Base-by-base conservation (phyloP, 1,140 invertebrate genomes). In the Brachionus rotundiformis region DNA sequence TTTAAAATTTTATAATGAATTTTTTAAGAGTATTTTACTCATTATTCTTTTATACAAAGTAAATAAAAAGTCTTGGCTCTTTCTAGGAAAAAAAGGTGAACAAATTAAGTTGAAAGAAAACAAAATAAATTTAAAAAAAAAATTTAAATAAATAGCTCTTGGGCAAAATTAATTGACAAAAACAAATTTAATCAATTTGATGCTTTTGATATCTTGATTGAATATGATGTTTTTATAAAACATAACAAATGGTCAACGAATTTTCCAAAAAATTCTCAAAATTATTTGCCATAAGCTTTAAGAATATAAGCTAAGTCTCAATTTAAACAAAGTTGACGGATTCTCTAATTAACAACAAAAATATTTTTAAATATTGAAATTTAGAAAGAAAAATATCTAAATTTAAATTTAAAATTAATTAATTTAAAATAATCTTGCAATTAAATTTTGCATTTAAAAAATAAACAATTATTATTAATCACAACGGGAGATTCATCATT, bases 161-260 rank as follows among this genome's bases (percentile, higher is more conserved):
- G 8, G 47, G 16, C n/a, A 54, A 54, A 54, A 54, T 54, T 19
- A 54, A 54, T 54, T 54, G 47, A 54, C 47, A 54, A 54, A 54
- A 54, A 54, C 47, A 54, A 54, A 54, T 54, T 54, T 54, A 54
- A 54, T 54, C 47, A 54, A 54, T 54, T 54, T 54, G 47, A 54
- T 7, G 19, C 19, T 54, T 54, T 54, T 54, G 5, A 25, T 2
- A 54, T 54, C 19, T 54, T 54, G n/a, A 54, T 54, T 16, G 23
- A 54, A 7, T 16, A 25, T 19, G 7, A 19, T 19, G 23, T 41
- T 5, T 39, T 10, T 3, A 49, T 16, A 49, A 49, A 49, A 54
- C 19, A 23, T 47, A n/a, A 54, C 7, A 54, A 54, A 54, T 54
- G 23, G 0, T 19, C 8, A 41, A 41, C 10, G n/a, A 41, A 13